Conservation (phyloP, 1,140 invertebrate species). For the Spodoptera litura region DNA sequence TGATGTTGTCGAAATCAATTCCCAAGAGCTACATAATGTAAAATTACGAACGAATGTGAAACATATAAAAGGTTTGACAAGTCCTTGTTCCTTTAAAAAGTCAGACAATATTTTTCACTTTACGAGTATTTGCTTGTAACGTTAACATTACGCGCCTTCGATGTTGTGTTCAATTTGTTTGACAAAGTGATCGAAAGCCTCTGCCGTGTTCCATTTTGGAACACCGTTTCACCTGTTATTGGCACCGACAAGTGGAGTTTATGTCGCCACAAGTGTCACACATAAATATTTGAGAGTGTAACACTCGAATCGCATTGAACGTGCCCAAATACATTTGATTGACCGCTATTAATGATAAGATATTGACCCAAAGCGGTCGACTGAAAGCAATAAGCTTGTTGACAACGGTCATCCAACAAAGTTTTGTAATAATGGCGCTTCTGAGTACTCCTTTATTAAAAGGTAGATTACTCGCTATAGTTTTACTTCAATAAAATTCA, state of each 20-base stretch:
- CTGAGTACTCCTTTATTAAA: slow-evolving; percentile 7
- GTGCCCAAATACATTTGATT: not conserved
- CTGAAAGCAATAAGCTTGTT: slow-evolving; percentile 35
- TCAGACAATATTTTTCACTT: slow-evolving; percentile 6
- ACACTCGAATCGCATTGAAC: slow-evolving; percentile 16
- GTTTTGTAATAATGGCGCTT: slow-evolving; percentile 28
- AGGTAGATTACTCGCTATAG: not conserved
- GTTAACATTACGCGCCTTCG: slow-evolving; percentile 17
- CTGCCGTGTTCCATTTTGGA: slow-evolving; percentile 23
- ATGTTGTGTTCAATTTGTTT: slow-evolving; percentile 43
- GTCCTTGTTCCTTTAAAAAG: slow-evolving; percentile 3
- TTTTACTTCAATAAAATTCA: not conserved
- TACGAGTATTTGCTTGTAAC: slow-evolving; percentile 14
- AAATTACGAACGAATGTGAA: not conserved
- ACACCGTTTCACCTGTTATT: slow-evolving; percentile 35
- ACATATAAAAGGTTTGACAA: not conserved
- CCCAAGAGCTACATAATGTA: too few relatives aligned
- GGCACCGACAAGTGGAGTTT: slow-evolving; percentile 26
- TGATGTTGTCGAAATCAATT: too few relatives aligned
- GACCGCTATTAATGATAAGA: slow-evolving; percentile 1
- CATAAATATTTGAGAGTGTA: slow-evolving; percentile 19
- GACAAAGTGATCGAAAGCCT: slow-evolving; percentile 29
- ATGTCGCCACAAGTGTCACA: slow-evolving; percentile 10
- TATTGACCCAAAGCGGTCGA: slow-evolving; percentile 19
- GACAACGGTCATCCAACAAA: slow-evolving; percentile 26